Percentiles rank a stretch among this genome's conserved stretches.
phyloP scores from a whole-genome alignment of 2,113 vertebrate genomes.

The Tympanuchus pallidicinctus region DNA sequence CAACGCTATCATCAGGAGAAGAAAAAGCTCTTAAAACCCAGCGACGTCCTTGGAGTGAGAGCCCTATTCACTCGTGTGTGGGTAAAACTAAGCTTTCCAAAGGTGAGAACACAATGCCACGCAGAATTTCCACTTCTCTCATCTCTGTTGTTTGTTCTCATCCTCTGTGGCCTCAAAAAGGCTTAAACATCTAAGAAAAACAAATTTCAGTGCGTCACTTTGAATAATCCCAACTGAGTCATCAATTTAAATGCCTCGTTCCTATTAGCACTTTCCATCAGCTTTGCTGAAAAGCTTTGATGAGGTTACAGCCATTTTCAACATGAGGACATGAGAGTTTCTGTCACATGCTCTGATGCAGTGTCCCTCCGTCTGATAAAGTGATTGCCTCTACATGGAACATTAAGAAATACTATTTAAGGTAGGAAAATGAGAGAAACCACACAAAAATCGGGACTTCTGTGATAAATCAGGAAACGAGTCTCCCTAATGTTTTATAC shows the following conservation, averaged over 20 bases:
- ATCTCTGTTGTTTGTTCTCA: slow-evolving; percentile 40
- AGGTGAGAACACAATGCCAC: slow-evolving; percentile 23
- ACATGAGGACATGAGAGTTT: slow-evolving; percentile 4
- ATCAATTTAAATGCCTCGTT: slow-evolving; percentile 66
- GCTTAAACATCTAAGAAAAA: slow-evolving; percentile 47
- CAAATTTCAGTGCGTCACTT: slow-evolving; percentile 50
- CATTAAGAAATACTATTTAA: background rate
- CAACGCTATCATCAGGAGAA: slow-evolving; percentile 14
- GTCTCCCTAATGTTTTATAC: background rate
- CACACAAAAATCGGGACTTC: background rate
- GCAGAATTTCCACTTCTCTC: slow-evolving; percentile 28
- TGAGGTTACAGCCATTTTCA: slow-evolving; percentile 65
- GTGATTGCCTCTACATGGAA: background rate
- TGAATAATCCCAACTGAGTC: slow-evolving; percentile 60
- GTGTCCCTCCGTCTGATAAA: background rate
- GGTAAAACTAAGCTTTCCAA: slow-evolving; percentile 45
- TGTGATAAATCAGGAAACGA: background rate
- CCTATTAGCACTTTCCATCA: slow-evolving; percentile 72
- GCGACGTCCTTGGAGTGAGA: slow-evolving; percentile 47
- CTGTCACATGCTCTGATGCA: slow-evolving; percentile 17
- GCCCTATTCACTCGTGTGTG: slow-evolving; percentile 35
- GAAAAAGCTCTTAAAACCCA: slow-evolving; percentile 2
- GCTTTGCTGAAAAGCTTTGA: slow-evolving; percentile 48
- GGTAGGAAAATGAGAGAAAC: background rate
- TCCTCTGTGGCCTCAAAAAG: background rate